phyloP scores from a whole-genome alignment of 2,888 invertebrate species.

The Syrista parreyssii region DNA sequence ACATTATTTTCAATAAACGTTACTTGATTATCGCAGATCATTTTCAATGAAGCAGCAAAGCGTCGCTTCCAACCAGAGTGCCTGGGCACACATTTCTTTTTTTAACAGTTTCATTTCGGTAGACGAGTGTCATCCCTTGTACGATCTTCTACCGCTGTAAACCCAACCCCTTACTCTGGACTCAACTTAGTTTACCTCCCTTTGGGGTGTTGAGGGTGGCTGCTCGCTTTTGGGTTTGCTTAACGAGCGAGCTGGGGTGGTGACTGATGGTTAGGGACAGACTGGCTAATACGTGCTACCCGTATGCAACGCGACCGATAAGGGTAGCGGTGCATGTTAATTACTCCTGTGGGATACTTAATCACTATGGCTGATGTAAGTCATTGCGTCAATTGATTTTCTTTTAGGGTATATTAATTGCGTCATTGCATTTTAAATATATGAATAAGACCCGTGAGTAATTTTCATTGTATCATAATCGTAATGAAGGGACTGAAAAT shows the following conservation, averaged over 20 bases:
- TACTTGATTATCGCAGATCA: too few relatives aligned
- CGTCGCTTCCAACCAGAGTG: too few relatives aligned
- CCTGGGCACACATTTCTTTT: not conserved
- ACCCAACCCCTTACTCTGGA: not conserved
- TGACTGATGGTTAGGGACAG: conserved; percentile 20
- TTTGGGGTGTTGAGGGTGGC: conserved; percentile 18
- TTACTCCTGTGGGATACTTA: conserved; percentile 35
- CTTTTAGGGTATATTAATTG: not conserved
- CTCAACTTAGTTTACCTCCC: not conserved
- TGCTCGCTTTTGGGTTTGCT: conserved; percentile 29
- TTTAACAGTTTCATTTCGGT: not conserved
- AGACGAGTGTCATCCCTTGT: not conserved
- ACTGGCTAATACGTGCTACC: conserved; percentile 12
- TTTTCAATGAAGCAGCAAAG: too few relatives aligned
- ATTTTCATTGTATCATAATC: not conserved
- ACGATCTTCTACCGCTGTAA: not conserved
- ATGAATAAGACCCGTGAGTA: not conserved
- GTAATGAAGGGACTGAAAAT: not conserved
- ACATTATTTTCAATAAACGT: too few relatives aligned
- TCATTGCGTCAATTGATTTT: conserved; percentile 20
- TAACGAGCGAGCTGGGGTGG: conserved; percentile 29
- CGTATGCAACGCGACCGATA: conserved; percentile 29
- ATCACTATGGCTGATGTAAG: conserved; percentile 31
- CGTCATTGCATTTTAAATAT: not conserved
- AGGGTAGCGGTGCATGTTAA: conserved; percentile 40